A percentile compares a stretch with the other conserved stretches of the same genome.
These are phyloP conservation scores for Scaptomyza caliginosa DNA, from an alignment of 2,888 invertebrate species.

Conservation along the genomic window DNA sequence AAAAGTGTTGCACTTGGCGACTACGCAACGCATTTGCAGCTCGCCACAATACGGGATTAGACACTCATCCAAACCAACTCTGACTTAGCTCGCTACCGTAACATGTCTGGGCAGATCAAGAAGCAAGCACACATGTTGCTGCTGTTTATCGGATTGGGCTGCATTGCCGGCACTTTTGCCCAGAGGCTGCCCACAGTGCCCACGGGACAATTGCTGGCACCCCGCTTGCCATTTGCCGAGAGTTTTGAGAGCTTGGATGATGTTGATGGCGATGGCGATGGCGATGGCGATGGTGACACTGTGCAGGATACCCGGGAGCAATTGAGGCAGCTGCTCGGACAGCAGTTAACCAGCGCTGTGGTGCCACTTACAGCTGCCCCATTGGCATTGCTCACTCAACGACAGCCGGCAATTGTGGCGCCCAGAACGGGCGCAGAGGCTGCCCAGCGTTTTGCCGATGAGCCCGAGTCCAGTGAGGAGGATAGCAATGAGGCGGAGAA, in stretches of 20 bases:
- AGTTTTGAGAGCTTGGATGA: slow-evolving; percentile 65
- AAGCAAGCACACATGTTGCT: slow-evolving; percentile 31
- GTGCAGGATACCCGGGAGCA: slow-evolving; percentile 34
- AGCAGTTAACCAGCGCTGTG: slow-evolving; percentile 54
- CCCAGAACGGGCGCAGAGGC: slow-evolving; percentile 47
- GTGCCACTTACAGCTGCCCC: slow-evolving; percentile 52
- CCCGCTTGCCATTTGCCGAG: slow-evolving; percentile 46
- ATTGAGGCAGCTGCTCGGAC: slow-evolving; percentile 46
- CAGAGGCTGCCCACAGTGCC: slow-evolving; percentile 32
- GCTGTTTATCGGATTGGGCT: slow-evolving; percentile 22
- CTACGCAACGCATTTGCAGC: slow-evolving; percentile 30
- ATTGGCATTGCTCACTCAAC: slow-evolving; percentile 21
- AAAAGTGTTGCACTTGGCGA: slow-evolving; percentile 35
- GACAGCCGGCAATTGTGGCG: slow-evolving; percentile 55
- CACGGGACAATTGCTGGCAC: slow-evolving; percentile 40
- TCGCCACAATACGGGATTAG: slow-evolving; percentile 26
- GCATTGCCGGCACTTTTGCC: slow-evolving; percentile 18
- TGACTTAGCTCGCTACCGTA: not conserved
- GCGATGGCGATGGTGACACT: not conserved
- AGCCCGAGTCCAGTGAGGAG: slow-evolving; percentile 43
- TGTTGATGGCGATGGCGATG: not conserved
- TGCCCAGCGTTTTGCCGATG: slow-evolving; percentile 32
- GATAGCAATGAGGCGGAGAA: slow-evolving; percentile 41
- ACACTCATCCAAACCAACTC: not conserved
- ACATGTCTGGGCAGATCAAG: slow-evolving; percentile 27